Evolutionary conservation across 2,797 vertebrate genomes (phyloP), one percentile per base, ranked within the genome.

Genomic region (Coracias cyanogaster): DNA sequence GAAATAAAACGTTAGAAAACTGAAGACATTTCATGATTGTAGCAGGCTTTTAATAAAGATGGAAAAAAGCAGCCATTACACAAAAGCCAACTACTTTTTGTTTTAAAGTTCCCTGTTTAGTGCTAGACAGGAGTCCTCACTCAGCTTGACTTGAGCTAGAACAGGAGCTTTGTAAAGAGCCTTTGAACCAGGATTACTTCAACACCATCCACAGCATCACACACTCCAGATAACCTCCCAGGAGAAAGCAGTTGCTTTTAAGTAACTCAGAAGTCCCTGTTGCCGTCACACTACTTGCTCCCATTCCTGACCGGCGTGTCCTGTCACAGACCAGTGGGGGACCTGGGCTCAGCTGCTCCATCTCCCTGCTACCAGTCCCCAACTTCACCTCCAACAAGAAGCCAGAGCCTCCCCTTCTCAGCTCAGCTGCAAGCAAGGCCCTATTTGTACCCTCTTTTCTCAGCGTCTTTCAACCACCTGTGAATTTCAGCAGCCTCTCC

Each of bases 1-100:
- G 86, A 88, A 87, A 67, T 52, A 94, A 92, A 94, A 78, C 72
- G 58, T 57, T 21, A 66, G 20, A 81, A 79, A 82, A 54, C 43
- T 16, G 37, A 90, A 96, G 81, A 62, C 39, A 91, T 82, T 89
- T 92, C 87, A 65, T 73, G 61, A 88, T 74, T 82, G 70, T 31
- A 58, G 81, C 67, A 91, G 76, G 31, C 43, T 79, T 74, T 91
- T 91, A 77, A 88, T 61, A 72, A 88, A 89, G 67, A 77, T n/a
- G 22, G n/a, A 51, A 39, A 49, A 74, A 45, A 86, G 28, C 18
- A 82, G 61, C 41, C 49, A 43, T 67, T 74, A 67, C 35, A 58
- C 7, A 29, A 33, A 87, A 3, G 21, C 39, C 2, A 57, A 21
- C 12, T 46, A 5, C 7, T n/a, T 57, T 66, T 60, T 3, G 3